Evolutionary conservation across 2,797 vertebrate genomes (phyloP), one percentile per base, ranked within the genome.

Genomic region (Siniperca undulata): DNA sequence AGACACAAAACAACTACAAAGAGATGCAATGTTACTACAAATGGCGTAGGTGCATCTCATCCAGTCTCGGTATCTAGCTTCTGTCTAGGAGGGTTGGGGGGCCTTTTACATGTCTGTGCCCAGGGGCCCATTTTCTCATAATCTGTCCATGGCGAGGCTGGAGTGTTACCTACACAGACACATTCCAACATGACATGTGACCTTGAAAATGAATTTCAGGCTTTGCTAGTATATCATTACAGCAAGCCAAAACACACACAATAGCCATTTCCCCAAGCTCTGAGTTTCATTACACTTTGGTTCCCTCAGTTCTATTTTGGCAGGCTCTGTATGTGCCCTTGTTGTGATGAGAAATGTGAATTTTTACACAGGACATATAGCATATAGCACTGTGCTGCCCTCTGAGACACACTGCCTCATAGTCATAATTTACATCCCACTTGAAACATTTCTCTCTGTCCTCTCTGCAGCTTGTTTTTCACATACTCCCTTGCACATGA

Each of bases 261-360:
- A 71, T 34, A 71, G 82, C 71, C 78, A 81, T 89, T 90, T 92
- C 88, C 90, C 85, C 70, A 61, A 89, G 90, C 90, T 46, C 80
- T 48, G 74, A 68, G 46, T 89, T 93, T 87, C 87, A 90, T 90
- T 86, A 83, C 84, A 86, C 81, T 89, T 87, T 74, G 77, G 81
- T 87, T 91, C 82, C 79, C 81, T 90, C 79, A 68, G 50, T 88
- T 87, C 81, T 89, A 79, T 89, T 90, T 86, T 83, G 82, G 83
- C 91, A 89, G 83, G 27, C 36, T 80, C 74, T 85, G 71, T 64
- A 38, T 87, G 79, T 87, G 90, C 79, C 89, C 91, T 93, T 94
- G 88, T 88, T 90, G 83, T 87, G 87, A 89, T 88, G 89, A 87
- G 85, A 85, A 90, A 91, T 89, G 78, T 89, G 86, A 83, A 89